phyloP scores from a whole-genome alignment of 2,888 invertebrate species.

The Bembecia ichneumoniformis region DNA sequence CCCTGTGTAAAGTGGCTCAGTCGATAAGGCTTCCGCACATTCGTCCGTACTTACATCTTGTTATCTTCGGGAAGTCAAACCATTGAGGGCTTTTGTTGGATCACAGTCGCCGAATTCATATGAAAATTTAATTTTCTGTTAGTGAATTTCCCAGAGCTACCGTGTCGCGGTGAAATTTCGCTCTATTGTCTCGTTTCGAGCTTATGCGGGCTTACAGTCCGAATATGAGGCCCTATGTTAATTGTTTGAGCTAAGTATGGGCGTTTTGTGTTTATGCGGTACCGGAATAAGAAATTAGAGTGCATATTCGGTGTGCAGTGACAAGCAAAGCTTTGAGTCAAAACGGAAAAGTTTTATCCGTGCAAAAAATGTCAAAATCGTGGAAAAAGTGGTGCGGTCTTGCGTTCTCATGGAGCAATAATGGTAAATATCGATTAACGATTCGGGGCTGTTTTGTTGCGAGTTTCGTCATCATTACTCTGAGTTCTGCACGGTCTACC shows the following conservation, averaged over 20 bases:
- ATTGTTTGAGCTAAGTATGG: slow-evolving; percentile 63
- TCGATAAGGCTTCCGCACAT: slow-evolving; percentile 48
- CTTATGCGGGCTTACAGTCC: slow-evolving; percentile 58
- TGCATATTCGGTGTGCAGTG: slow-evolving; percentile 5
- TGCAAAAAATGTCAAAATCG: no score
- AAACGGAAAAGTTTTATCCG: no score
- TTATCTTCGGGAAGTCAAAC: slow-evolving; percentile 49
- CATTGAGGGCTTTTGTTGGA: slow-evolving; percentile 56
- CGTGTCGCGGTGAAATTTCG: slow-evolving; percentile 40
- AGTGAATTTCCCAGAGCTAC: slow-evolving; percentile 54
- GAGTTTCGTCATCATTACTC: no score
- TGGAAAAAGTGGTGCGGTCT: no score
- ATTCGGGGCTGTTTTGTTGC: no score
- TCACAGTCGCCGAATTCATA: slow-evolving; percentile 55
- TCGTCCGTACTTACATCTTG: slow-evolving; percentile 52
- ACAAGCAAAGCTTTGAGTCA: no score
- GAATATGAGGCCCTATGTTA: slow-evolving; percentile 58
- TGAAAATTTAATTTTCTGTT: slow-evolving; percentile 67
- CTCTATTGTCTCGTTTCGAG: slow-evolving; percentile 55
- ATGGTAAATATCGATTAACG: no score
- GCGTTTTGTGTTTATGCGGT: slow-evolving; percentile 37
- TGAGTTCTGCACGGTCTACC: no score
- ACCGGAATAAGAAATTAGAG: slow-evolving; percentile 53
- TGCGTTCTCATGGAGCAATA: no score
- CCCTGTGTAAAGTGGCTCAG: slow-evolving; percentile 49